Percentiles rank a stretch among this genome's conserved stretches.
Conservation (phyloP, 2,888 invertebrate species). For the Orthosia gracilis region DNA sequence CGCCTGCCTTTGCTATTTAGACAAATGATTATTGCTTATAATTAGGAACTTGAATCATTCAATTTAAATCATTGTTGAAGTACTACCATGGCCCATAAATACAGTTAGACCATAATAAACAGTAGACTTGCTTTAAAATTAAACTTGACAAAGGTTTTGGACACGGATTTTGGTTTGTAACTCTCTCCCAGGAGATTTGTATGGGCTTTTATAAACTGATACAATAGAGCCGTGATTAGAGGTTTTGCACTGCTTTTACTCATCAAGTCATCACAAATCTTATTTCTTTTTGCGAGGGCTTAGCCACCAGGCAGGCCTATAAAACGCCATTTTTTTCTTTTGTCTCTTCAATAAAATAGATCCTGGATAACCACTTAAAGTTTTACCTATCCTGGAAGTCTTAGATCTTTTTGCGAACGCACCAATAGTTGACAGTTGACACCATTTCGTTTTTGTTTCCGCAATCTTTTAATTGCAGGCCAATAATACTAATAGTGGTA, state of each 20-base stretch:
- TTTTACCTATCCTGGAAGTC: slow-evolving; percentile 7
- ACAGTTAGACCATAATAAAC: background rate
- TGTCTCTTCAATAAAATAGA: background rate
- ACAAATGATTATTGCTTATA: slow-evolving; percentile 60
- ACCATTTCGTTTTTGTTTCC: slow-evolving; percentile 7
- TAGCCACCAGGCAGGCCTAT: background rate
- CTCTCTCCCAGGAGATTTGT: background rate
- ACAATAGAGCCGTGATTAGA: background rate
- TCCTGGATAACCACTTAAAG: background rate
- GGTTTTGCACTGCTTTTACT: background rate
- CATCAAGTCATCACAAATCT: background rate
- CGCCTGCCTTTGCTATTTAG: slow-evolving; percentile 51
- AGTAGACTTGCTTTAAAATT: background rate
- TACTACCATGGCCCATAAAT: slow-evolving; percentile 5
- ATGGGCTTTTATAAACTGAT: background rate
- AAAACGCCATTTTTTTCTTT: background rate
- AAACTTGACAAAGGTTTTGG: background rate
- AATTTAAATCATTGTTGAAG: slow-evolving; percentile 42
- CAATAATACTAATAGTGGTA: slow-evolving; percentile 29
- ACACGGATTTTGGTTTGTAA: background rate
- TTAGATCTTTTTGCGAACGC: slow-evolving; percentile 1
- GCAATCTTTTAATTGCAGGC: slow-evolving; percentile 41
- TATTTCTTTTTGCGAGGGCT: background rate
- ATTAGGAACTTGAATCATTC: slow-evolving; percentile 49
- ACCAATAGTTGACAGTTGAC: slow-evolving; percentile 19